These are phyloP conservation scores for Notothenia rossii DNA, from an alignment of 2,113 vertebrate species.

Conservation along the genomic window DNA sequence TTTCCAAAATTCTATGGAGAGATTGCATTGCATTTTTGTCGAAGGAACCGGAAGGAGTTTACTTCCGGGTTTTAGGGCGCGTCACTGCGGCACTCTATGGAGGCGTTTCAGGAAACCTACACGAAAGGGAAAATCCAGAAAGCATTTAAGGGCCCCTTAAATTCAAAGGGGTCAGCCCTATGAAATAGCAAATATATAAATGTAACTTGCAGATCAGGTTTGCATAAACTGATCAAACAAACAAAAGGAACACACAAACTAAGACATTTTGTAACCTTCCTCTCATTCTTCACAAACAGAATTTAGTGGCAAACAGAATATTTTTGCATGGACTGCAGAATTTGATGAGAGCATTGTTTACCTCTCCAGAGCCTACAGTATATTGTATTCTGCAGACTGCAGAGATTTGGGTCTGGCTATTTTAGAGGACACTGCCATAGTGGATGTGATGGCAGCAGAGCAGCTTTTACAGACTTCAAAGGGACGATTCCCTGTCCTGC, in stretches of 20 bases:
- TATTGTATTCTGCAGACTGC: slow-evolving; percentile 44
- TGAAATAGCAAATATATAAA: too few species aligned
- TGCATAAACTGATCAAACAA: not conserved
- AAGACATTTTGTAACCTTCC: not conserved
- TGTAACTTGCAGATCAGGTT: too few species aligned
- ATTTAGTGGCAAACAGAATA: slow-evolving; percentile 6
- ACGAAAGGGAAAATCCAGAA: too few species aligned
- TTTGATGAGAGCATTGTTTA: slow-evolving; percentile 40
- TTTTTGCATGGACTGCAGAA: slow-evolving; percentile 36
- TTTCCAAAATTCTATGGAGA: too few species aligned
- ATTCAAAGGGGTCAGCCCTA: too few species aligned
- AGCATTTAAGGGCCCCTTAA: too few species aligned
- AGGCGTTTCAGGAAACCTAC: too few species aligned
- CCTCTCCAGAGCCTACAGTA: slow-evolving; percentile 20
- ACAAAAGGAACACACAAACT: not conserved
- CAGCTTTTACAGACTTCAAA: slow-evolving; percentile 56
- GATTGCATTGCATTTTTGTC: too few species aligned
- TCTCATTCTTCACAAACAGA: not conserved
- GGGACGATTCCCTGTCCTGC: slow-evolving; percentile 27
- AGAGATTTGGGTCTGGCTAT: slow-evolving; percentile 49
- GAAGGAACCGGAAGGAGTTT: too few species aligned
- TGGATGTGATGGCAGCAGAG: slow-evolving; percentile 24
- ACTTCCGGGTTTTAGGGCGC: too few species aligned
- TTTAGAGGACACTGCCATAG: slow-evolving; percentile 46
- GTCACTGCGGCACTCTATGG: too few species aligned